Base-by-base conservation (phyloP, 1,140 invertebrate species). In the Oscheius sp. region DNA sequence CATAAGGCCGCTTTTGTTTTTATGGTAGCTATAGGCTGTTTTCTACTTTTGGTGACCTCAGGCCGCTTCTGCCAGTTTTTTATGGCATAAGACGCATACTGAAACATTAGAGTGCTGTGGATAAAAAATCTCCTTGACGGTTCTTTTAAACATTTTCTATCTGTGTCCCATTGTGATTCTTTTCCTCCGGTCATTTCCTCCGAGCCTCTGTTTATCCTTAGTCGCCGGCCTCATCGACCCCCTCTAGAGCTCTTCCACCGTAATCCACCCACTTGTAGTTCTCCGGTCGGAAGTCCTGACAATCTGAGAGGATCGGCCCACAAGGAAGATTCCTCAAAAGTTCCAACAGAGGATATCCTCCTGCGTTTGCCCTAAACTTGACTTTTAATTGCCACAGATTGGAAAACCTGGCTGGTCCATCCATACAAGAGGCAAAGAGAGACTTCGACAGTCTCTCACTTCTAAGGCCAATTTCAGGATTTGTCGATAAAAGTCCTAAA, bases 251-350 rank as follows among this genome's bases (percentile, higher is more conserved):
- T 68, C 45, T 49, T 32, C 49, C n/a, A 68, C 52, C 35, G 67
- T 68, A 58, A 58, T 49, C 67, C 20, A 29, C 58, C 29, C 59
- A 71, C 69, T 58, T 75, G 68, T 75, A 75, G 20, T 29, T 63
- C 28, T 75, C 73, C 1, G 73, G 59, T 45, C 61, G 23, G 61
- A 75, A 75, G 38, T 58, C 45, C n/a, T 28, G 35, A 34, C 73
- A 75, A 31, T 68, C 73, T 29, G 58, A 26, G 18, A 75, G 23
- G 13, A 75, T 62, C 2, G 73, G 73, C 3, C 73, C 73, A 42
- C 73, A 75, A 10, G 73, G 73, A 35, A 75, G 61, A 32, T 75
- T 70, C 15, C 73, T 38, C 18, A 75, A 28, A n/a, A 75, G 67
- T 23, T 42, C 55, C 3, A 75, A 23, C 18, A 75, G 63, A 20